Percentiles rank a stretch among this genome's conserved stretches.
Evolutionary conservation across 2,113 vertebrate genomes (phyloP).

Genomic region (Motacilla alba): DNA sequence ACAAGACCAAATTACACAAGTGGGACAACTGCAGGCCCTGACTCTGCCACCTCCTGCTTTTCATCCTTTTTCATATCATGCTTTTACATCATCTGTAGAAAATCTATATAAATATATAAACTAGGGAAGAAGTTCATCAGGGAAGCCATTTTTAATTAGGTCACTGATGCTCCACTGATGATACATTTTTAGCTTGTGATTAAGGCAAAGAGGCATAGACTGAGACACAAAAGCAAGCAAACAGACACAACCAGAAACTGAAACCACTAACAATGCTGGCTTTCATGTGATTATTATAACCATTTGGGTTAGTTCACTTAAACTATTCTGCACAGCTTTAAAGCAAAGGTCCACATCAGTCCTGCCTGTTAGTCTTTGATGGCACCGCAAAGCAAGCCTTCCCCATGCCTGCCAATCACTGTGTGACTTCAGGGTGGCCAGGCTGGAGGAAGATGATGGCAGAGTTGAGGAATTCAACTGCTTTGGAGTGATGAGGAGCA

Average conservation of each 20-base stretch:
- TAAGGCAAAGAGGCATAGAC: neutral
- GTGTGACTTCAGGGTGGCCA: neutral
- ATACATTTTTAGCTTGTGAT: neutral
- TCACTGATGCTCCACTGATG: conserved; percentile 2
- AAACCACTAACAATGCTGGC: neutral
- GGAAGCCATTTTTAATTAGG: conserved; percentile 43
- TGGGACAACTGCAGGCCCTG: neutral
- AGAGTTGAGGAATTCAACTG: neutral
- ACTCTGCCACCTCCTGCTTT: conserved; percentile 17
- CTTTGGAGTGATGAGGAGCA: neutral
- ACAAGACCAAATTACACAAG: conserved; percentile 5
- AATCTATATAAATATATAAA: neutral
- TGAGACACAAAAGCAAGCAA: neutral
- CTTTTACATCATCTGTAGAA: neutral
- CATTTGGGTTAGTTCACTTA: neutral
- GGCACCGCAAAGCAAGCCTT: neutral
- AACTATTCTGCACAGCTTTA: neutral
- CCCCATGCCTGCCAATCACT: neutral
- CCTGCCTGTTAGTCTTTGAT: neutral
- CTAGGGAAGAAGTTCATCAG: conserved; percentile 20
- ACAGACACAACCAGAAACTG: neutral
- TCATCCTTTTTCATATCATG: neutral
- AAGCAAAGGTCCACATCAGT: neutral
- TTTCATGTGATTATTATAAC: neutral
- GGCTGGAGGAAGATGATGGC: neutral